Evolutionary conservation across 1,140 invertebrate genomes (phyloP), one percentile per base, ranked within the genome.

Genomic region (Chionoecetes opilio): DNA sequence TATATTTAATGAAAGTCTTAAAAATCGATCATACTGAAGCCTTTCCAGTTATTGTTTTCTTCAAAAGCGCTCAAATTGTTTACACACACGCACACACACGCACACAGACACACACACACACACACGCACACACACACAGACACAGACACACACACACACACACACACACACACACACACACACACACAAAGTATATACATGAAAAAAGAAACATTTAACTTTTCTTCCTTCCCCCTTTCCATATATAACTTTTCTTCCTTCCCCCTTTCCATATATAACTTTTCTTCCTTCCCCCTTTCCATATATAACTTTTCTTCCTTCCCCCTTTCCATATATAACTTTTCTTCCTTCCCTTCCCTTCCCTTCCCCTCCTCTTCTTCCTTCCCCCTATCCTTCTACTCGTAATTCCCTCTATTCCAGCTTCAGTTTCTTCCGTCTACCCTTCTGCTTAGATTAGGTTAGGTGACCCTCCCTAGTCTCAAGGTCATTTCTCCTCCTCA

Each of bases 121-220:
- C 86, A 88, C 86, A 37, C 32, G 37, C 86, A 88, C 86, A 38
- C 86, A 88, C 86, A 88, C 86, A 88, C 86, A 88, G 34, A 88
- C 86, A 88, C 86, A 88, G 3, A 88, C 86, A 88, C 34, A 88
- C 86, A 88, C 86, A 88, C 86, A 88, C 31, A 88, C 86, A 88
- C 86, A 88, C 87, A 88, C 87, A 88, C 14, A 37, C 32, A 87
- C 11, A 87, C 32, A 34, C 32, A 34, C 85, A 34, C 32, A 37
- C 37, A 87, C 37, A 34, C 37, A 37, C 32, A 87, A n/a, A n/a
- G n/a, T 32, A 37, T 17, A 34, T 17, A 34, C 85, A 35, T 32
- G 35, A 21, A n/a, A 9, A 38, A 41, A 41, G 0, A 14, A 14
- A 53, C 11, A 14, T 9, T 17, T 11, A 53, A 17, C 9, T 11